Conservation (phyloP, 2,888 invertebrate species). For the Cartodere bifasciata region DNA sequence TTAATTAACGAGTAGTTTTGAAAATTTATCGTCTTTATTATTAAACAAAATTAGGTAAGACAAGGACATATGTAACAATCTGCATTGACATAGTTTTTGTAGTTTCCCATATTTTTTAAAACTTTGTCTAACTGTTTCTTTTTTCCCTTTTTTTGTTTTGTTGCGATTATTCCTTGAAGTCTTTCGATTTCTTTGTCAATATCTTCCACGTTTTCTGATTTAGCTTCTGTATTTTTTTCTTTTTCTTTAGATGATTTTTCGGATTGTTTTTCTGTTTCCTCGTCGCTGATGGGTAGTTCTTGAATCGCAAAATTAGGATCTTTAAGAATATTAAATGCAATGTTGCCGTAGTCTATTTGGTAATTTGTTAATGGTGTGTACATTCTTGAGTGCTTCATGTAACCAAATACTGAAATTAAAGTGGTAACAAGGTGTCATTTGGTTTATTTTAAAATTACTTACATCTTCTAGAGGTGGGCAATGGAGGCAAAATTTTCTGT, state of each 20-base stretch:
- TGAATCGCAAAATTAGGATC: too few relatives aligned
- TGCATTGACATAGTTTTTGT: conserved; percentile 3
- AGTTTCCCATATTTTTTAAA: conserved; percentile 4
- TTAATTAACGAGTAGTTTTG: too few relatives aligned
- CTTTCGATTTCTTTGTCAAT: background rate
- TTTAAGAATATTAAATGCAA: conserved; percentile 12
- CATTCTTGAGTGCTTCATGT: conserved; percentile 10
- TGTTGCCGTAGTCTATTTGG: conserved; percentile 9
- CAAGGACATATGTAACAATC: conserved; percentile 1
- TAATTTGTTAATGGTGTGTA: conserved; percentile 13
- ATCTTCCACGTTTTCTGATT: background rate
- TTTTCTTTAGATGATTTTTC: conserved; percentile 3
- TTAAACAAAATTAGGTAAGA: background rate
- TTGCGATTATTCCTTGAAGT: background rate
- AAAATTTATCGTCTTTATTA: too few relatives aligned
- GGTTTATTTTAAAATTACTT: background rate
- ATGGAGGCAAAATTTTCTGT: conserved; percentile 8
- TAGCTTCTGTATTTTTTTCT: conserved; percentile 2
- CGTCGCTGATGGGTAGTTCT: background rate
- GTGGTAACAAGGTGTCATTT: too few relatives aligned
- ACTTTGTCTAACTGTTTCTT: conserved; percentile 5
- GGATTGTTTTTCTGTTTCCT: background rate
- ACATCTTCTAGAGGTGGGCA: conserved; percentile 8
- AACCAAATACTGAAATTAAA: conserved; percentile 13
- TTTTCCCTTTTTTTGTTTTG: conserved; percentile 4